Evolutionary conservation across 2,797 vertebrate genomes (phyloP).

Genomic region (Thamnophis elegans): DNA sequence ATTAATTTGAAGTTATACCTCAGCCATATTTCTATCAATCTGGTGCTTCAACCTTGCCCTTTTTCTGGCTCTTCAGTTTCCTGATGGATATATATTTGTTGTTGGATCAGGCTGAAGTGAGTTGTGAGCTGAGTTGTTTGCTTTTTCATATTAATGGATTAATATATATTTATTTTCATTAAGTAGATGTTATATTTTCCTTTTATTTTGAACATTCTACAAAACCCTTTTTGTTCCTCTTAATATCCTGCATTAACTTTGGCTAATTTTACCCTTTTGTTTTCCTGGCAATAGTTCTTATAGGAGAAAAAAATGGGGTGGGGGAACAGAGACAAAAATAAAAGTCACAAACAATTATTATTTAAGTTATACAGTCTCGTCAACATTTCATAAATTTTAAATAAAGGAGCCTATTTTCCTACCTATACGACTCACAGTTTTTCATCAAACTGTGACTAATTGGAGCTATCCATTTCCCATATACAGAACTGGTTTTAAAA

Average conservation of each 20-base stretch:
- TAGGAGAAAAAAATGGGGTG: background rate
- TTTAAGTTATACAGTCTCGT: background rate
- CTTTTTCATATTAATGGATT: background rate
- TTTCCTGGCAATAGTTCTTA: background rate
- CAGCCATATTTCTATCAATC: background rate
- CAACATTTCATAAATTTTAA: background rate
- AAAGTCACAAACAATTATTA: background rate
- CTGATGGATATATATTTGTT: background rate
- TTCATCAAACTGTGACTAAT: background rate
- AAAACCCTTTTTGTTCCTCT: background rate
- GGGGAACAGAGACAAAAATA: background rate
- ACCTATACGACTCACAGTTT: background rate
- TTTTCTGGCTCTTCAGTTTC: background rate
- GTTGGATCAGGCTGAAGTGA: background rate
- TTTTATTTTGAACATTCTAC: background rate
- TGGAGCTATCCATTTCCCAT: background rate
- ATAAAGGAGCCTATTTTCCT: background rate
- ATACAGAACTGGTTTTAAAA: background rate
- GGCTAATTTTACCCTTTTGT: background rate
- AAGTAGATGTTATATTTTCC: background rate
- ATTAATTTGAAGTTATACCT: background rate
- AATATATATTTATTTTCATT: background rate
- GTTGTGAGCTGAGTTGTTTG: background rate
- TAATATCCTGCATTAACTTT: background rate
- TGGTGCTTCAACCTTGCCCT: background rate